These are phyloP conservation scores for Cuniculus paca DNA, from an alignment of 2,797 vertebrate species.

Conservation along the genomic window DNA sequence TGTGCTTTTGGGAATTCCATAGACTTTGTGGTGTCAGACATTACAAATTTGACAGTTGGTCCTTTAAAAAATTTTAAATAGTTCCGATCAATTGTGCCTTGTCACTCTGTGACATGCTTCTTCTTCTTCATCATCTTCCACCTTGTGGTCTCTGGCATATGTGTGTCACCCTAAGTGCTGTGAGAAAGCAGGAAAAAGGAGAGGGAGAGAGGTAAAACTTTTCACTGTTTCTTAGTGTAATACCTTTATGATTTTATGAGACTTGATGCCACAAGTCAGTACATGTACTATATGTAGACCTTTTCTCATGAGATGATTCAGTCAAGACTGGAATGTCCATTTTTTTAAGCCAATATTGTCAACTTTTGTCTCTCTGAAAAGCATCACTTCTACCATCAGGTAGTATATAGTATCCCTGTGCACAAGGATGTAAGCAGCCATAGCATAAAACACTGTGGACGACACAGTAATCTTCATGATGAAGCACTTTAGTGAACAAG, in stretches of 20 bases:
- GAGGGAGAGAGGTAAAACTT: background rate
- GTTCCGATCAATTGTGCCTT: background rate
- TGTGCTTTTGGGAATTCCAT: background rate
- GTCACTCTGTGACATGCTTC: background rate
- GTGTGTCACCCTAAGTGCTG: background rate
- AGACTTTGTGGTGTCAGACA: constrained; percentile 24
- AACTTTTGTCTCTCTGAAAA: constrained; percentile 23
- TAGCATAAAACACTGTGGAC: background rate
- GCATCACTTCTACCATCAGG: background rate
- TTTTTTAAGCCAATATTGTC: background rate
- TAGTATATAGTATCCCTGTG: background rate
- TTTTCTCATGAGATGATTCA: background rate
- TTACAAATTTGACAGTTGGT: background rate
- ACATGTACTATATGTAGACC: background rate
- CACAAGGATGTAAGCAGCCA: background rate
- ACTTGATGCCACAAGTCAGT: background rate
- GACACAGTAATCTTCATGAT: background rate
- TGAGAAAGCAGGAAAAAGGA: background rate
- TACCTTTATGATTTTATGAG: constrained; percentile 17
- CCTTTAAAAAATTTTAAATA: constrained; percentile 10
- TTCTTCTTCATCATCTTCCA: background rate
- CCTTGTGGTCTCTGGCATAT: background rate
- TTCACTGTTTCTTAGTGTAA: background rate
- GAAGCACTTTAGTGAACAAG: background rate
- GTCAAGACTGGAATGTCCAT: background rate